Base-by-base conservation (phyloP, 2,797 vertebrate species). In the Enoplosus armatus region DNA sequence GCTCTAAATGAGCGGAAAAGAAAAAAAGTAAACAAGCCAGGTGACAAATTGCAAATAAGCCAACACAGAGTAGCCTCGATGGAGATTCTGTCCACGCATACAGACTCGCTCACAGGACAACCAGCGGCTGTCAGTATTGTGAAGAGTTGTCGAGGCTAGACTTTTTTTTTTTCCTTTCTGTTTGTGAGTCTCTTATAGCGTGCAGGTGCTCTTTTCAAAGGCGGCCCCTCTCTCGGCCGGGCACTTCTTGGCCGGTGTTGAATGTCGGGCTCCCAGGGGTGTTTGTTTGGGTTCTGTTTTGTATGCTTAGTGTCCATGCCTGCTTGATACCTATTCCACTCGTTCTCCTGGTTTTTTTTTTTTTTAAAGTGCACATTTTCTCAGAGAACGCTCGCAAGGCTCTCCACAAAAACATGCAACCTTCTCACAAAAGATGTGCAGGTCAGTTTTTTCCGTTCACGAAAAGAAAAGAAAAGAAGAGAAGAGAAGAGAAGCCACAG, bases 191-290 rank as follows among this genome's bases (percentile, higher is more conserved):
- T 79, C 79, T 85, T 77, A 80, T 58, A 83, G 84, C 76, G 61
- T 53, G 92, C 95, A 95, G 94, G 94, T 95, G 94, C 91, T 95
- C 90, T 89, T 94, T 94, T 92, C 92, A 95, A 91, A 93, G 85
- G 83, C 86, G 20, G 75, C 33, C 77, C 81, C 33, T 76, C 81
- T 47, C 83, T 83, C 75, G n/a, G 79, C 50, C 79, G 82, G 89
- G 82, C 84, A 55, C 89, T 82, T 86, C 85, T 92, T 95, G 93
- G 91, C 92, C 35, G 43, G 22, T 56, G 79, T 26, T 86, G 88
- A 94, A 91, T 92, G 90, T 91, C 47, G 72, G 85, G 83, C 85
- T 91, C 90, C 84, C 82, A 50, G 12, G 79, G 84, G 87, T 87
- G 85, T 90, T 91, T 93, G 88, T 89, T 91, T 92, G 87, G 85